Evolutionary conservation across 2,797 vertebrate species (phyloP), one percentile per base, ranked within the genome.

Genomic region (Apogon hyalosoma): DNA sequence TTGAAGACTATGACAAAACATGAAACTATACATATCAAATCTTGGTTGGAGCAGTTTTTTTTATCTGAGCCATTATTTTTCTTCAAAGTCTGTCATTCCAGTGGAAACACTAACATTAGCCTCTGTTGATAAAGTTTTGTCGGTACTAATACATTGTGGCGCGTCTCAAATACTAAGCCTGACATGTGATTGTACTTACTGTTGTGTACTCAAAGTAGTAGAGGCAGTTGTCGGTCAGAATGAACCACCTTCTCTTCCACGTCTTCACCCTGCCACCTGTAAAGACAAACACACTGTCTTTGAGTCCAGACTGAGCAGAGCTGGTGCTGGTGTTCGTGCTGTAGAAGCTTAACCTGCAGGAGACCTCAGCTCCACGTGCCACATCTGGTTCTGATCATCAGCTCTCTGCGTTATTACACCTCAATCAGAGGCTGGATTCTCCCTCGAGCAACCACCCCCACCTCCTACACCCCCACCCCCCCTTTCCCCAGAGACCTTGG

Each of bases 221-320:
- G 58, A 99, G 94, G 90, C 98, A 99, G 89, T 99, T 99, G 91
- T 99, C 97, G 0, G 97, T 99, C 79, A 99, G 92, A 82, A 99
- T 98, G 86, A 99, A 99, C 97, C 97, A 99, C 38, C 97, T 94
- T 62, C 97, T 95, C 86, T 99, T 99, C 98, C 98, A 99, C 0
- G 98, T 99, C 91, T 99, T 99, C 69, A 99, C 98, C 59, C 97
- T 92, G 74, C 98, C 97, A 1, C 98, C 98, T 99, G 83, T 38
- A 2, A 19, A 71, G 40, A 79, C 19, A 79, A 57, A 79, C 21
- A 64, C 38, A 60, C 5, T 18, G 14, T 8, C 4, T 52, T 21
- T 63, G 42, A 79, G 68, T 33, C 70, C 36, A 70, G 51, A 36
- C 33, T 21, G 33, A 50, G 38, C 63, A 57, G 13, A 24, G 2